Percentiles rank a stretch among this genome's conserved stretches.
Conservation (phyloP, 2,797 vertebrate genomes). For the Pseudomugil tenellus region DNA sequence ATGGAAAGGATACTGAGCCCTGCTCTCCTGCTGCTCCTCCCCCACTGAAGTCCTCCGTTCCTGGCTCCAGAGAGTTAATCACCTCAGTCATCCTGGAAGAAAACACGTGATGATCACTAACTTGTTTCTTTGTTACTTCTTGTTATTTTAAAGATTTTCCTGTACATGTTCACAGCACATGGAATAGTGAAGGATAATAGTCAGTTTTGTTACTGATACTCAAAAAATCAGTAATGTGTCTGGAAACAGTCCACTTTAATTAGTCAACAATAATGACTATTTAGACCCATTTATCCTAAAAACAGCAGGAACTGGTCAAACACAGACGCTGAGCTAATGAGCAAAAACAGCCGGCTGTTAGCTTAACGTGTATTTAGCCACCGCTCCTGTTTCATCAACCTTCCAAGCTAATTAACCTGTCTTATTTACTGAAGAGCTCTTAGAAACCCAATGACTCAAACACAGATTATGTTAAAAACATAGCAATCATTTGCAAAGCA, state of each 20-base stretch:
- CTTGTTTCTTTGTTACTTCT: neutral
- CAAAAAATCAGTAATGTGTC: neutral
- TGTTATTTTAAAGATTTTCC: neutral
- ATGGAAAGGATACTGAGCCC: constrained; percentile 72
- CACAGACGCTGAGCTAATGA: neutral
- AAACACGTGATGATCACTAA: constrained; percentile 13
- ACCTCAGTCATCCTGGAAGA: constrained; percentile 88
- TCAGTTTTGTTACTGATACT: neutral
- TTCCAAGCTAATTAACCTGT: neutral
- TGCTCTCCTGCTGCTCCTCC: constrained; percentile 80
- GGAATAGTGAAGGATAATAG: neutral
- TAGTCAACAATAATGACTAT: constrained; percentile 1
- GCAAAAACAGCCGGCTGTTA: neutral
- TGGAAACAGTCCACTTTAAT: neutral
- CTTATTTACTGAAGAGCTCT: neutral
- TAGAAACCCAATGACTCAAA: neutral
- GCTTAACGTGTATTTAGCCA: neutral
- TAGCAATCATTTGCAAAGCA: neutral
- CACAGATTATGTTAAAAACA: neutral
- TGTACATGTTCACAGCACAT: neutral
- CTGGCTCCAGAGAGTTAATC: constrained; percentile 87
- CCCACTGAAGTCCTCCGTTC: constrained; percentile 83
- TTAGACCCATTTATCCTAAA: constrained; percentile 9
- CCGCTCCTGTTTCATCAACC: neutral
- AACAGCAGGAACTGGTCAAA: neutral